Percentiles rank a stretch among this genome's conserved stretches.
Evolutionary conservation across 2,888 invertebrate species (phyloP).

Genomic region (Thereva nobilitata): DNA sequence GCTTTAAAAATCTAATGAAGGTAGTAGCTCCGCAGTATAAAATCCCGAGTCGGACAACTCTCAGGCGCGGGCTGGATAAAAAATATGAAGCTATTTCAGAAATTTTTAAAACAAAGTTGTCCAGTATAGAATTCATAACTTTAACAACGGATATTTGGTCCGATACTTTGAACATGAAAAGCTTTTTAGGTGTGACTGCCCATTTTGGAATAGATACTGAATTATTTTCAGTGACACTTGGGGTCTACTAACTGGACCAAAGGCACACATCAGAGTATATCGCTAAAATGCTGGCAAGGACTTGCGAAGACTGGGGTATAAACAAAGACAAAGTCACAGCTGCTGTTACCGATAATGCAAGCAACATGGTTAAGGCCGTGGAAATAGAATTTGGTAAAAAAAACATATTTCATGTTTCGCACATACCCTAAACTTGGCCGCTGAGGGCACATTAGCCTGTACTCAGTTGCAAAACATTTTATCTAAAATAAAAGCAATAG

Average conservation of each 20-base stretch:
- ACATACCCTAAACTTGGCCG: constrained; percentile 35
- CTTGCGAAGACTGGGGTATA: constrained; percentile 37
- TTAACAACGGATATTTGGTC: constrained; percentile 39
- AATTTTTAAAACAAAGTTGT: constrained; percentile 30
- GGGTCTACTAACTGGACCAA: constrained; percentile 39
- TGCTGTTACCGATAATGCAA: constrained; percentile 40
- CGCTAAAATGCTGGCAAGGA: constrained; percentile 34
- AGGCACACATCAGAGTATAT: constrained; percentile 38
- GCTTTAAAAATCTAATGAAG: constrained; percentile 5
- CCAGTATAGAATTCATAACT: constrained; percentile 35
- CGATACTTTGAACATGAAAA: constrained; percentile 39
- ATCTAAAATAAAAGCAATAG: constrained; percentile 7
- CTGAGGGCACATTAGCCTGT: constrained; percentile 10
- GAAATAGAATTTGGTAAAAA: constrained; percentile 39
- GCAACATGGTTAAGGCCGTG: constrained; percentile 40
- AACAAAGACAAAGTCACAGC: constrained; percentile 37
- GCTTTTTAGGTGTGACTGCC: constrained; percentile 36
- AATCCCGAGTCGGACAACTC: constrained; percentile 29
- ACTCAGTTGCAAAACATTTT: not conserved
- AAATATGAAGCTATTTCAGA: constrained; percentile 38
- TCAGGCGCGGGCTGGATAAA: constrained; percentile 36
- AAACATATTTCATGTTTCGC: constrained; percentile 21
- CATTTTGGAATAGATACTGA: too few species aligned
- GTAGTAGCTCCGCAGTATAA: constrained; percentile 24
- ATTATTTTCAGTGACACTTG: constrained; percentile 35